Evolutionary conservation across 2,113 vertebrate genomes (phyloP), one percentile per base, ranked within the genome.

Genomic region (Burhinus bistriatus): DNA sequence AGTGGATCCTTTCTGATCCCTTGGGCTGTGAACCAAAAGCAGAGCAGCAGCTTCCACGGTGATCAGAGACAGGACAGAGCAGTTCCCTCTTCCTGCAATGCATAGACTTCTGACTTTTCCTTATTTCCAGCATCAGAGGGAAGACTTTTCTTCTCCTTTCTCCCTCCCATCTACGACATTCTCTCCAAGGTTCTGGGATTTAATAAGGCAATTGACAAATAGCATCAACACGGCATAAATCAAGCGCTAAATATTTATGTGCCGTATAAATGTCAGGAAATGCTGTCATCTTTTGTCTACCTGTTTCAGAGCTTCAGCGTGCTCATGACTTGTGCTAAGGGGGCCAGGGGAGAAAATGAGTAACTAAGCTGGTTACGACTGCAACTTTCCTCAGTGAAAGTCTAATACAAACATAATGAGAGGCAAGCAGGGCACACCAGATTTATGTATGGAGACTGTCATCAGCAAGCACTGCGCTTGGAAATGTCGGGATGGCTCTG

Each of bases 171-270:
- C 19, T 58, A 44, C 1, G 4, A 69, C 1, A 3, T 94, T 84
- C 30, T 92, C 66, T 58, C 62, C 44, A 75, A 88, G 38, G 77
- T 95, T 73, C 85, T 62, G 42, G 51, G 84, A 72, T 65, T 89
- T 95, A 95, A 85, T 85, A 92, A 80, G 42, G 54, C 45, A 91
- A 89, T 87, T 90, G 91, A 91, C 58, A 88, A 97, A 95, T 51
- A 73, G 64, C 81, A 79, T 89, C 70, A 89, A 87, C 81, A 73
- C 1, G 3, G 42, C 66, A 89, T 76, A 94, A 95, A 92, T 89
- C 65, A 95, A 92, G 91, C 5, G 5, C 57, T 95, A 92, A 93
- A 89, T 92, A 96, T 90, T 94, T 90, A 80, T 61, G 51, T 72
- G 65, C 34, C 22, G 2, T 68, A 64, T 72, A 76, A 89, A 93